Conservation (phyloP, 2,797 vertebrate genomes). For the Artibeus lituratus region DNA sequence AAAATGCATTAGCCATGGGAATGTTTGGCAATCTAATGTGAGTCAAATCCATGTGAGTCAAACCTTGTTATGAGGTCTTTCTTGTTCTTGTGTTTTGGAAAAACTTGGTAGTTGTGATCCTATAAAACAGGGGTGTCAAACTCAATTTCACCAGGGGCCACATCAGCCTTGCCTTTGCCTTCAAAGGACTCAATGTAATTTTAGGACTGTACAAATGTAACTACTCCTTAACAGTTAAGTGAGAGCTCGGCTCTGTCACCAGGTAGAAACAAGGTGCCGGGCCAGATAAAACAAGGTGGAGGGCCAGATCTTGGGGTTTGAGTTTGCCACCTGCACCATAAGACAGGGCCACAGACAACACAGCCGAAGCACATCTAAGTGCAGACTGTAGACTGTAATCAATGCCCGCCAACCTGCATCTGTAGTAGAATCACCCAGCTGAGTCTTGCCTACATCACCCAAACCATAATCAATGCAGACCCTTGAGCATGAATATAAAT, state of each 20-base stretch:
- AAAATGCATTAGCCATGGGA: background rate
- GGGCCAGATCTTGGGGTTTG: too few species aligned
- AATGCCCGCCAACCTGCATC: background rate
- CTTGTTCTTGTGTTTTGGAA: background rate
- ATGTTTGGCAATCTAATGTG: background rate
- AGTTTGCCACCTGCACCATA: too few species aligned
- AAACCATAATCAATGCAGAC: background rate
- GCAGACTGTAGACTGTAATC: background rate
- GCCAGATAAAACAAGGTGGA: too few species aligned
- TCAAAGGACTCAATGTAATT: too few species aligned
- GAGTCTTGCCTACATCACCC: background rate
- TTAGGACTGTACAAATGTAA: too few species aligned
- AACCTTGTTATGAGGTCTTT: background rate
- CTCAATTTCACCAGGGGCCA: too few species aligned
- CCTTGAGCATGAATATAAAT: background rate
- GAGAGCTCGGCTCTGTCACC: too few species aligned
- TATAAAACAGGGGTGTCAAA: background rate
- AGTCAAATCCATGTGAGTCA: background rate
- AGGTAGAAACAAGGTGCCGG: too few species aligned
- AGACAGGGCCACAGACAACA: background rate
- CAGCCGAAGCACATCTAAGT: background rate
- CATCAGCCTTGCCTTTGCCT: too few species aligned
- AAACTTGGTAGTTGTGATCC: background rate
- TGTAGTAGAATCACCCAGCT: background rate
- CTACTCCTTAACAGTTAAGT: too few species aligned